A percentile compares a stretch with the other conserved stretches of the same genome.
Evolutionary conservation across 2,888 invertebrate genomes (phyloP).

Genomic region (Rapana venosa): DNA sequence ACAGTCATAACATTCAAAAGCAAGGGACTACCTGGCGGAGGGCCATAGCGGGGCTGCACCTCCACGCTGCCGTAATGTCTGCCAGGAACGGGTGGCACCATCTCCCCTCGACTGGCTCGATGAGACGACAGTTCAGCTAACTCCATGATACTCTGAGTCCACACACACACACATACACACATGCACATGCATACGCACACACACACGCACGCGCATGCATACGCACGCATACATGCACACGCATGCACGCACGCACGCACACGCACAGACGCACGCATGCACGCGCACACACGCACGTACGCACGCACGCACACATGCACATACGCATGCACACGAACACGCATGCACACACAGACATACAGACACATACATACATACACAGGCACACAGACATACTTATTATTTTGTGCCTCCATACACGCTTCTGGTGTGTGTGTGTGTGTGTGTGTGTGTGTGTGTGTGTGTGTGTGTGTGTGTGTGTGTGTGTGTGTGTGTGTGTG

Average conservation of each 20-base stretch:
- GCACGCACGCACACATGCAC: background rate
- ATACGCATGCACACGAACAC: background rate
- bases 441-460: background rate
- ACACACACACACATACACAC: conserved; percentile 11
- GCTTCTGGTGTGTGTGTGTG: background rate
- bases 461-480: conserved; percentile 13
- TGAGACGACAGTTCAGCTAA: too few species aligned
- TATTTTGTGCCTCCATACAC: background rate
- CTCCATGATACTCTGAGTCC: background rate
- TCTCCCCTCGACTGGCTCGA: too few species aligned
- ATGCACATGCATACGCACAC: background rate
- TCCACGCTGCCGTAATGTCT: too few species aligned
- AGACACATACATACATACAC: background rate
- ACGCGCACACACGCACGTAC: background rate
- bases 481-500: background rate
- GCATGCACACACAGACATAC: background rate
- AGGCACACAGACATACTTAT: background rate
- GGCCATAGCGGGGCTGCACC: too few species aligned
- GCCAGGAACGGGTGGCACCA: too few species aligned
- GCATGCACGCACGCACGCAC: background rate
- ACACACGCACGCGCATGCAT: background rate
- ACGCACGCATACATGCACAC: background rate
- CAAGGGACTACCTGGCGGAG: too few species aligned
- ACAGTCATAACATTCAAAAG: too few species aligned
- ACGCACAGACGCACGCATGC: background rate